Evolutionary conservation across 2,113 vertebrate species (phyloP), one percentile per base, ranked within the genome.

Genomic region (Oenanthe melanoleuca): DNA sequence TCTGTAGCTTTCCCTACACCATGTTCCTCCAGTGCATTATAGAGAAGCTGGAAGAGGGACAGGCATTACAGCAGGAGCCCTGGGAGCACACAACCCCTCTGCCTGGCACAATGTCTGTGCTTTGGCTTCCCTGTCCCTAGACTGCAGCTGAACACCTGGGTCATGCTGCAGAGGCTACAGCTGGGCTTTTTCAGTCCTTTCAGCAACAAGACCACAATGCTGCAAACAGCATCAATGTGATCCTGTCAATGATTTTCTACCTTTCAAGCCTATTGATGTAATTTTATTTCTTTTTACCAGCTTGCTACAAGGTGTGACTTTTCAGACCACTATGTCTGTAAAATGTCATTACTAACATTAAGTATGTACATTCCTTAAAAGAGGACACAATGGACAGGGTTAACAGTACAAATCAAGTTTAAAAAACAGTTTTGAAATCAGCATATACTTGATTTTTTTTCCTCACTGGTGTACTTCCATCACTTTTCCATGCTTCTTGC

Each of bases 21-120:
- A 31, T 1, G 0, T 22, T 45, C 8, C 26, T 20, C 16, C 45
- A 38, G 33, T 0, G 0, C 13, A 12, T 38, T 14, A 12, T 0
- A 19, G 66, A 25, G 38, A 40, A 38, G 45, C 45, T 49, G n/a
- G 42, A 31, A 57, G 47, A 57, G 56, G 1, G 1, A 11, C 13
- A 69, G 71, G 22, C 16, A 6, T 14, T 22, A 5, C 23, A 63
- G 69, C 33, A 65, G 63, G 40, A 74, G 55, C 24, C n/a, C n/a
- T 5, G 4, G n/a, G 22, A 66, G 34, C 3, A 1, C 18, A 29
- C 4, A 38, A 2, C 10, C 14, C 16, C 34, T 53, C 37, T 17
- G 57, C 34, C 47, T 5, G 2, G 38, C 33, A 63, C 5, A 0
- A 14, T 2, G 5, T 28, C 67, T 2, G 2, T 24, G 64, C 42